A percentile compares a stretch with the other conserved stretches of the same genome.
Conservation (phyloP, 2,888 invertebrate species). For the Pollenia labialis region DNA sequence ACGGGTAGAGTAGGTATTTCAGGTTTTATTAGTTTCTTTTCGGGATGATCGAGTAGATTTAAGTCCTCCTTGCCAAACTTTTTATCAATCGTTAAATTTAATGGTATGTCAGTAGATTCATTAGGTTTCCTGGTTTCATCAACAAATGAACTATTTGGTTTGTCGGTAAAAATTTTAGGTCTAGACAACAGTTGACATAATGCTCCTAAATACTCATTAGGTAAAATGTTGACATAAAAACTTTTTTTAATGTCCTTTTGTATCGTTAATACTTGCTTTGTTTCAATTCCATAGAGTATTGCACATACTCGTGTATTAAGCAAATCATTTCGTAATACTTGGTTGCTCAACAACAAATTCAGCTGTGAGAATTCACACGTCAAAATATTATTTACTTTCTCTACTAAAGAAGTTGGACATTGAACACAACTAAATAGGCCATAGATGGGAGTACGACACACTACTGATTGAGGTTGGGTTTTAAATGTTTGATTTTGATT, state of each 20-base stretch:
- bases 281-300: constrained; percentile 86
- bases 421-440: constrained; percentile 90
- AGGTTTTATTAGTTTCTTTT: constrained; percentile 68
- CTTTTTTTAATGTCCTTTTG: constrained; percentile 80
- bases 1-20: constrained; percentile 54
- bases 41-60: constrained; percentile 72
- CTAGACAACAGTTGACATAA: constrained; percentile 88
- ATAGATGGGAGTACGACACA: constrained; percentile 89
- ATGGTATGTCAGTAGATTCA: constrained; percentile 74
- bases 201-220: constrained; percentile 89
- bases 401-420: constrained; percentile 89
- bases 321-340: constrained; percentile 87
- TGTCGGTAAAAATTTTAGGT: constrained; percentile 45
- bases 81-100: constrained; percentile 79
- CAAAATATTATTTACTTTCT: constrained; percentile 89
- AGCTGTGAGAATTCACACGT: constrained; percentile 89
- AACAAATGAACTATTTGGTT: constrained; percentile 30
- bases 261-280: constrained; percentile 78
- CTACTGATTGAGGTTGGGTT: constrained; percentile 72
- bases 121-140: constrained; percentile 51
- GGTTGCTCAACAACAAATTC: constrained; percentile 86
- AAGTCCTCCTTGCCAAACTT: constrained; percentile 74
- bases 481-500: constrained; percentile 86
- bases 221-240: constrained; percentile 87
- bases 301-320: constrained; percentile 86